Base-by-base conservation (phyloP, 2,113 vertebrate species). In the Aptenodytes patagonicus region DNA sequence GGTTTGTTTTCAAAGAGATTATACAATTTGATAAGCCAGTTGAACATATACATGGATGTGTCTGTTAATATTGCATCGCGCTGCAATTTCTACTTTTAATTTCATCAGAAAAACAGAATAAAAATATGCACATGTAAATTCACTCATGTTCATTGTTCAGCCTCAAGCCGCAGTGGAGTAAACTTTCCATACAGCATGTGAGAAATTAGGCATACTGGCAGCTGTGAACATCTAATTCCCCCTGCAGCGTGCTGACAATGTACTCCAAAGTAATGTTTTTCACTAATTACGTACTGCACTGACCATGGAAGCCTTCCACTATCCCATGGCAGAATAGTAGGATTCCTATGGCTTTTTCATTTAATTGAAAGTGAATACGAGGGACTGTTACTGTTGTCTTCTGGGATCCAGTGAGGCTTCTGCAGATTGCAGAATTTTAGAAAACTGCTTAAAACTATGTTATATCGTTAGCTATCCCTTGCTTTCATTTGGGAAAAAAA, bases 341-440 rank as follows among this genome's bases (percentile, higher is more conserved):
- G 60, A 80, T 78, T 91, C 75, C 26, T 70, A 19, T 6, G 3
- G 85, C 36, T 81, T 94, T 95, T 72, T 38, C n/a, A 46, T 70
- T 90, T 96, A 96, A 96, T 77, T 96, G 95, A 89, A 97, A 96
- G 15, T 84, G 77, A 82, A 51, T 42, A 55, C 47, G 47, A 85
- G 62, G 38, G 34, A 57, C 9, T 29, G 31, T 54, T 91, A 24
- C n/a, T 80, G 3, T 55, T 93, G 25, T 68, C 51, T 78, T 94
- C 38, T 68, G 80, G n/a, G 34, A 79, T 71, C 36, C 42, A 84
- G 32, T 40, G 77, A 96, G 44, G 19, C 36, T 96, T 79, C 73
- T 93, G 79, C 26, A 82, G 65, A 90, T 38, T 93, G 70, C 68
- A 83, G 77, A 81, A 47, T 89, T 97, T 79, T 69, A 85, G 89